A percentile compares a stretch with the other conserved stretches of the same genome.
These are phyloP conservation scores for Drosophila guanche DNA, from an alignment of 1,140 invertebrate genomes.

Conservation along the genomic window DNA sequence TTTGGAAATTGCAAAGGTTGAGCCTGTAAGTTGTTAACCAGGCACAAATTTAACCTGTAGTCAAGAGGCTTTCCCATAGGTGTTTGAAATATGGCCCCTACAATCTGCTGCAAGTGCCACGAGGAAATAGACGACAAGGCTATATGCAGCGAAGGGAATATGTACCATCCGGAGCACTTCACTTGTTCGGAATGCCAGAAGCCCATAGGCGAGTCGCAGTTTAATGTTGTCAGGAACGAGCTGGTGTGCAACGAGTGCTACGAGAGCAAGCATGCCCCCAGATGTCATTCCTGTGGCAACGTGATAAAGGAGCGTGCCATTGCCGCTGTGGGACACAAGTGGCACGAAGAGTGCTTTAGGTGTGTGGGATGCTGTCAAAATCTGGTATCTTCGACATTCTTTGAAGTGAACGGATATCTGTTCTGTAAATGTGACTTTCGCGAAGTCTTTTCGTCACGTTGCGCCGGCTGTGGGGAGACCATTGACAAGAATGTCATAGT, in stretches of 20 bases:
- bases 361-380: slow-evolving; percentile 40
- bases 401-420: slow-evolving; percentile 49
- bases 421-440: slow-evolving; percentile 48
- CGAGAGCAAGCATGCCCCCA: slow-evolving; percentile 15
- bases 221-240: slow-evolving; percentile 24
- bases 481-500: slow-evolving; percentile 29
- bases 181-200: slow-evolving; percentile 30
- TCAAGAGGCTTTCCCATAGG: too few relatives aligned
- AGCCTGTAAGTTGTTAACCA: too few relatives aligned
- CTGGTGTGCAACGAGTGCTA: slow-evolving; percentile 41
- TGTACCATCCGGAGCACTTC: slow-evolving; percentile 50
- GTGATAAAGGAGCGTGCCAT: slow-evolving; percentile 30
- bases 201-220: slow-evolving; percentile 12
- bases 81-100: slow-evolving; percentile 9
- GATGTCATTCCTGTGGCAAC: slow-evolving; percentile 28
- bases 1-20: too few relatives aligned
- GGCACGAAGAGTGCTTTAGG: slow-evolving; percentile 51
- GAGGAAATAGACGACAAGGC: slow-evolving; percentile 5
- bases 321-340: slow-evolving; percentile 32
- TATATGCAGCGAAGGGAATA: slow-evolving; percentile 29
- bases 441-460: slow-evolving; percentile 38
- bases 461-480: slow-evolving; percentile 36
- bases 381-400: slow-evolving; percentile 29
- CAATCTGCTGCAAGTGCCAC: slow-evolving; percentile 50
- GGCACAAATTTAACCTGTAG: too few relatives aligned